Evolutionary conservation across 2,113 vertebrate genomes (phyloP), one percentile per base, ranked within the genome.

Genomic region (Gymnocephalus cernua): DNA sequence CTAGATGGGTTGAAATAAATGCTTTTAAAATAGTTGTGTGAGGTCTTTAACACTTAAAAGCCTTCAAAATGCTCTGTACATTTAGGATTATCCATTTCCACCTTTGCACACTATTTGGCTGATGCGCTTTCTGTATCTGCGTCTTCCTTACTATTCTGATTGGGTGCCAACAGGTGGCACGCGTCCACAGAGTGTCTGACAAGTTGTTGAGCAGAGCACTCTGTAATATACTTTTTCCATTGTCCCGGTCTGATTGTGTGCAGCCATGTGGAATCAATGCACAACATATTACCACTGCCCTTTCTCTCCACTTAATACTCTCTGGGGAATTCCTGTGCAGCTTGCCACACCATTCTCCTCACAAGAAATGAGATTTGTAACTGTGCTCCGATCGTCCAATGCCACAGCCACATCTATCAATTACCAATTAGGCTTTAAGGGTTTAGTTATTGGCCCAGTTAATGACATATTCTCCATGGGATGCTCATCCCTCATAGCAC

Each of bases 241-340:
- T 84, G 78, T 89, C 85, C 77, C 32, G 11, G 58, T 86, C 78
- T 90, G 82, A 91, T 90, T 88, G 86, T 92, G 89, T 92, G 88
- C 87, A 88, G 90, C 86, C 91, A 85, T 77, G 89, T 88, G 89
- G 91, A 94, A 90, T 86, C 86, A 80, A 69, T 92, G 90, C 85
- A 45, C 87, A 80, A 88, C 88, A 88, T 91, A 91, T 88, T 77
- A 87, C 86, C 27, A 56, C 83, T 79, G 88, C 79, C 87, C 86
- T 94, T 92, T 89, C 82, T 86, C 58, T 83, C 63, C 72, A 54
- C 59, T 81, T 92, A 83, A 91, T 81, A 78, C 79, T 83, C 86
- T 64, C 68, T 4, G 3, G 89, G 90, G 92, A 87, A 90, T 87
- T 90, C 81, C 77, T 71, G 45, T 15, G 3, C n/a, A 62, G 71